Evolutionary conservation across 2,113 vertebrate species (phyloP).

Genomic region (Ellobius talpinus): DNA sequence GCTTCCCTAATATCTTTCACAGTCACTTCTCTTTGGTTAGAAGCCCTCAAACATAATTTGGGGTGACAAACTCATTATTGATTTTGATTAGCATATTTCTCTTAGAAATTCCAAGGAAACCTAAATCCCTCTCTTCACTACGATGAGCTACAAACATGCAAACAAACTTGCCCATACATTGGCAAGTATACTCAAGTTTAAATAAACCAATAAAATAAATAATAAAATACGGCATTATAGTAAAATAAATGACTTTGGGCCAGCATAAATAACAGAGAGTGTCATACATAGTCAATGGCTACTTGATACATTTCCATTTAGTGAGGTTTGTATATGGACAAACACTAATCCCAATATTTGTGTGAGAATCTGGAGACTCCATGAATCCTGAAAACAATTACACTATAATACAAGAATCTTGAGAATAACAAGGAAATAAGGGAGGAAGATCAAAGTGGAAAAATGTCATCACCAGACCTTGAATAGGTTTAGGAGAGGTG

Average conservation of each 20-base stretch:
- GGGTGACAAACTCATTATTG: background rate
- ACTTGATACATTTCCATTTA: background rate
- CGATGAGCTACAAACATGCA: background rate
- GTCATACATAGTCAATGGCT: background rate
- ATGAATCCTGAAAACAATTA: conserved; percentile 22
- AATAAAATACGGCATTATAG: background rate
- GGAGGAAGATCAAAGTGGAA: background rate
- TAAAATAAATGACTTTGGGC: background rate
- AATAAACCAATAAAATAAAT: background rate
- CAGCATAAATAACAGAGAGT: background rate
- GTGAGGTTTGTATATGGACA: background rate
- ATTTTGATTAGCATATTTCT: background rate
- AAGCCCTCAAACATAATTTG: background rate
- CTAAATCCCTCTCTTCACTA: background rate
- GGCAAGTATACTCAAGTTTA: background rate
- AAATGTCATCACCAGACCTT: background rate
- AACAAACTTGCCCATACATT: background rate
- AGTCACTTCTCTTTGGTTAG: background rate
- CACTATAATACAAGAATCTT: background rate
- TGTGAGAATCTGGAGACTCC: background rate
- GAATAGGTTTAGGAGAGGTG: rapidly evolving
- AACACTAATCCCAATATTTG: background rate
- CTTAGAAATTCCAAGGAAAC: background rate
- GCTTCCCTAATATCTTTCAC: background rate
- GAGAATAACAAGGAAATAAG: background rate